Evolutionary conservation across 2,113 vertebrate genomes (phyloP).

Genomic region (Dipodomys merriami): DNA sequence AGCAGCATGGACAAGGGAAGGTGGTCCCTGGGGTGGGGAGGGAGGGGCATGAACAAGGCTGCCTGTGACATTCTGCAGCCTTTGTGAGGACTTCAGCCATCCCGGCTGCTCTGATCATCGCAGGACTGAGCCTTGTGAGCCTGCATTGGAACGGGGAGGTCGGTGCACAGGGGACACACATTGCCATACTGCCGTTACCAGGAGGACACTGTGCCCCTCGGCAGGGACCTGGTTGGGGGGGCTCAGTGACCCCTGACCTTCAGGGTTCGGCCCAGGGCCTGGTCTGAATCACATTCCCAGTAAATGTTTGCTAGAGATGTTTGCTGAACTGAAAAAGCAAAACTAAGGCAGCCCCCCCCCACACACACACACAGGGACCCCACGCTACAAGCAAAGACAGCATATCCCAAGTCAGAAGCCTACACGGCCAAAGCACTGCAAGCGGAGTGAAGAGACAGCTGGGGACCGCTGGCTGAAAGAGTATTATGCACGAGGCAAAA

Average conservation of each 20-base stretch:
- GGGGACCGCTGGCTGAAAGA: not conserved
- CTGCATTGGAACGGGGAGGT: too few species aligned
- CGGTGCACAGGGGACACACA: too few species aligned
- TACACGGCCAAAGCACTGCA: fast-evolving
- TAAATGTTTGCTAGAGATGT: too few species aligned
- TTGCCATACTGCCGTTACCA: too few species aligned
- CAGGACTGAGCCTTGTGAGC: too few species aligned
- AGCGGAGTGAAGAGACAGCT: not conserved
- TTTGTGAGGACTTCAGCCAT: not conserved
- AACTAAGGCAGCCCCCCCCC: not conserved
- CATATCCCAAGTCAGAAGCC: fast-evolving
- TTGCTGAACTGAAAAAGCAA: not conserved
- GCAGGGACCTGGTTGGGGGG: too few species aligned
- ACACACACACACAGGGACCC: not conserved
- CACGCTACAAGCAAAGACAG: not conserved
- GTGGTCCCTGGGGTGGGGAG: too few species aligned
- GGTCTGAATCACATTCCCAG: fast-evolving
- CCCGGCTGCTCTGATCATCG: not conserved
- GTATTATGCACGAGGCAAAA: not conserved
- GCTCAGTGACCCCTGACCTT: not conserved
- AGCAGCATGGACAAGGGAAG: fast-evolving
- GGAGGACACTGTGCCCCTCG: fast-evolving
- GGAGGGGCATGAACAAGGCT: too few species aligned
- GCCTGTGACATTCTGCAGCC: fast-evolving
- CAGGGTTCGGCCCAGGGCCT: fast-evolving